Evolutionary conservation across 2,113 vertebrate genomes (phyloP), one percentile per base, ranked within the genome.

Genomic region (Poecilia latipinna): DNA sequence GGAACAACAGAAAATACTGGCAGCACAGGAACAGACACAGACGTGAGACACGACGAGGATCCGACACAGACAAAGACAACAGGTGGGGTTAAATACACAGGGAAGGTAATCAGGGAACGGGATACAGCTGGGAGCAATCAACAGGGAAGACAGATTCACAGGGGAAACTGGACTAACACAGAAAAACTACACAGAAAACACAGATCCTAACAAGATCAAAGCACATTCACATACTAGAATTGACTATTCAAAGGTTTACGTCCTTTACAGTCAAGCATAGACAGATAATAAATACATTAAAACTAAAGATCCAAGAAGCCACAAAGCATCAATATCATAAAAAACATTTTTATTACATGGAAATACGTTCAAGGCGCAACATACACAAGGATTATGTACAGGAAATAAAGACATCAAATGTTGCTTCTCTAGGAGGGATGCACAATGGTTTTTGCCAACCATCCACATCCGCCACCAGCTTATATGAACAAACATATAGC

Each of bases 351-450:
- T 51, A 54, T 22, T 54, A 70, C 24, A 65, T 0, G 6, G 68
- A 48, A 44, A 48, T 71, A 63, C 61, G 31, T 70, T 29, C 12
- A 17, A 35, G 24, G 54, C 31, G 68, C 64, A 54, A 54, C 2
- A 19, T 19, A 24, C 22, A 54, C 22, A 22, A 54, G 69, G 65
- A 82, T 83, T 74, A 61, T 68, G 78, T 70, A 78, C 12, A 31
- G 42, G 61, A 75, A 70, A 57, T 60, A 51, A 61, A 73, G 66
- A 65, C 42, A 51, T 63, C 64, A 80, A 82, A 85, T 61, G 71
- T 28, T 44, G 65, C 26, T 33, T 68, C 72, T 39, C 44, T 62
- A 68, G 15, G 57, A 29, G 78, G 8, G 63, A 60, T 51, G 19
- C 39, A 57, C 10, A 57, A 57, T 24, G 22, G 51, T 5, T 39